Evolutionary conservation across 2,888 invertebrate genomes (phyloP).

Genomic region (Amphipoea lucens): DNA sequence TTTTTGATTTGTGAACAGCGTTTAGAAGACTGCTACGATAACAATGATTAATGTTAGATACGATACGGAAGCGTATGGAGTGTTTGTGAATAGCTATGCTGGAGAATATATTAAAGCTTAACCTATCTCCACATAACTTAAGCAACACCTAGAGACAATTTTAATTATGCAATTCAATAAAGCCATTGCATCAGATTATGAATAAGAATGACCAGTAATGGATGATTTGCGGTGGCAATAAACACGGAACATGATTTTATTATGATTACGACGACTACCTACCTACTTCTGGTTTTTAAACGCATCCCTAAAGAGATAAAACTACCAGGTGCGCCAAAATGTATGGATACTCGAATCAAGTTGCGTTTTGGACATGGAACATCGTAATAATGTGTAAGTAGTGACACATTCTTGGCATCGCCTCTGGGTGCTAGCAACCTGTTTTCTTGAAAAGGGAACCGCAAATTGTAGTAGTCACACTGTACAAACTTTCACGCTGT

Average conservation of each 20-base stretch:
- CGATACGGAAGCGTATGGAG: too few relatives aligned
- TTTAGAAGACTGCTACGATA: too few relatives aligned
- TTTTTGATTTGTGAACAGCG: too few relatives aligned
- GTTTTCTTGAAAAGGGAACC: conserved; percentile 49
- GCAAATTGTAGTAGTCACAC: conserved; percentile 26
- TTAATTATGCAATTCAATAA: conserved; percentile 35
- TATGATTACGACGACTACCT: conserved; percentile 20
- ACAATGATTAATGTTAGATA: too few relatives aligned
- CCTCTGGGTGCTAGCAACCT: conserved; percentile 47
- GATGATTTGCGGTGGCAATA: conserved; percentile 33
- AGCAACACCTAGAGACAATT: background rate
- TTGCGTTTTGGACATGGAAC: conserved; percentile 30
- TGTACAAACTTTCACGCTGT: conserved; percentile 34
- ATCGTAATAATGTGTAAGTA: conserved; percentile 50
- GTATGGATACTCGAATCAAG: conserved; percentile 19
- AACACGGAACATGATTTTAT: conserved; percentile 43
- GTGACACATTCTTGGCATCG: conserved; percentile 50
- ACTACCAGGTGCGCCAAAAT: conserved; percentile 22
- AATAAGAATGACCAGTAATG: conserved; percentile 43
- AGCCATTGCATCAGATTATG: conserved; percentile 45
- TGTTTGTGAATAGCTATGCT: too few relatives aligned
- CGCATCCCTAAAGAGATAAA: conserved; percentile 1
- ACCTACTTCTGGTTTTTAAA: conserved; percentile 23
- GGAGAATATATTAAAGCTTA: conserved; percentile 8
- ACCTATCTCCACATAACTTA: background rate